Evolutionary conservation across 1,140 invertebrate species (phyloP).

Genomic region (Tribolium castaneum): DNA sequence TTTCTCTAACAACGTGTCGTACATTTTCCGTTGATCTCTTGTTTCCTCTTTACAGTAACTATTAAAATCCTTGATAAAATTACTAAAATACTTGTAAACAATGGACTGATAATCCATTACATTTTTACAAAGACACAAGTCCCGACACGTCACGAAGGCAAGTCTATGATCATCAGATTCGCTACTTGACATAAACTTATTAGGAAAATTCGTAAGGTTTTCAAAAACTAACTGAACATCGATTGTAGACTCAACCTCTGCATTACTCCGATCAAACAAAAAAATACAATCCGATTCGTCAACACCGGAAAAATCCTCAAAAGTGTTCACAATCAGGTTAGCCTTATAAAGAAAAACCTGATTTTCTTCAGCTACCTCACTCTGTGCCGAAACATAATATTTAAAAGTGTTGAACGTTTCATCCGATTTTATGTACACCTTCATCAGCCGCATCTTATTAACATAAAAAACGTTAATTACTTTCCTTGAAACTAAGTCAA

Average conservation of each 20-base stretch:
- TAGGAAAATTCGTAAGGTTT: slow-evolving; percentile 87
- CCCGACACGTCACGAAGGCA: slow-evolving; percentile 87
- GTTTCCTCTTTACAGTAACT: slow-evolving; percentile 71
- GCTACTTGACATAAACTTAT: slow-evolving; percentile 80
- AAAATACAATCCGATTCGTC: slow-evolving; percentile 79
- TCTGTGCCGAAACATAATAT: slow-evolving; percentile 84
- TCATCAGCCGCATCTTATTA: slow-evolving; percentile 79
- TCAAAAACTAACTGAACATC: slow-evolving; percentile 69
- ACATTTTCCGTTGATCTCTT: slow-evolving; percentile 65
- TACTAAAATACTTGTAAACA: slow-evolving; percentile 74
- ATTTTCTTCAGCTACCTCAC: slow-evolving; percentile 80
- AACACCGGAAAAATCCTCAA: slow-evolving; percentile 78
- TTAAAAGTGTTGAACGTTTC: slow-evolving; percentile 82
- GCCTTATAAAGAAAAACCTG: slow-evolving; percentile 85
- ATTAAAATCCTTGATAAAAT: slow-evolving; percentile 74
- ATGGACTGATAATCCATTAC: slow-evolving; percentile 77
- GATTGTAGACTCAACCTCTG: slow-evolving; percentile 76
- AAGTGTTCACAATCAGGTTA: slow-evolving; percentile 71
- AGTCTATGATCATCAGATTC: slow-evolving; percentile 81
- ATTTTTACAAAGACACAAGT: slow-evolving; percentile 85
- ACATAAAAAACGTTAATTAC: slow-evolving; percentile 85
- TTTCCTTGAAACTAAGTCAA: slow-evolving; percentile 73
- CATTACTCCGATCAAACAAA: slow-evolving; percentile 87
- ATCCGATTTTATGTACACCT: slow-evolving; percentile 80
- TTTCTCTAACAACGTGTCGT: slow-evolving; percentile 62